phyloP scores from a whole-genome alignment of 2,888 invertebrate genomes.

The Glyphotaelius pellucidus region DNA sequence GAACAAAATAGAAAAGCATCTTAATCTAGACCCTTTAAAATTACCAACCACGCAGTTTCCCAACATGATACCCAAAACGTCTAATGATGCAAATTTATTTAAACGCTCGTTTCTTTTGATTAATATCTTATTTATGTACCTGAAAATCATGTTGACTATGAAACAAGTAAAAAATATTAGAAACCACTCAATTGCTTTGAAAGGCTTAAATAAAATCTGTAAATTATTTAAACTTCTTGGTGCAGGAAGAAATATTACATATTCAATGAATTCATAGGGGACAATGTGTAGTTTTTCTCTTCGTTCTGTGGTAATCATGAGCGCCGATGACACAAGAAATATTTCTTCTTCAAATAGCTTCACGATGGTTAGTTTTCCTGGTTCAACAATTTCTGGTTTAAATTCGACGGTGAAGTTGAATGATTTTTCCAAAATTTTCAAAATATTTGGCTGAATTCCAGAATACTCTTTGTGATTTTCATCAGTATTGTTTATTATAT shows the following conservation, averaged over 20 bases:
- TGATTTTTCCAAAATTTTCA: background rate
- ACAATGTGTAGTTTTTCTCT: background rate
- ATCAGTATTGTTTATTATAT: background rate
- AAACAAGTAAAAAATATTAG: background rate
- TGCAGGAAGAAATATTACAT: background rate
- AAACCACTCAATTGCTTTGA: constrained; percentile 13
- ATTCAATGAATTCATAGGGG: background rate
- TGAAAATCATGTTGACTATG: background rate
- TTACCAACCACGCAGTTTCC: background rate
- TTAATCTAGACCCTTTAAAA: background rate
- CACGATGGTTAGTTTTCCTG: background rate
- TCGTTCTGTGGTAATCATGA: constrained; percentile 3
- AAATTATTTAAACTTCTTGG: constrained; percentile 19
- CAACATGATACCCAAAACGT: background rate
- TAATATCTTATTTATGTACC: background rate
- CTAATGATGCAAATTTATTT: background rate
- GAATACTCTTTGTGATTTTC: background rate
- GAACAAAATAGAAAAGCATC: background rate
- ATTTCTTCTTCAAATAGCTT: constrained; percentile 26
- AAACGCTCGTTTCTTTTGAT: background rate
- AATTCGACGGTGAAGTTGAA: constrained; percentile 5
- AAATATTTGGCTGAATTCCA: background rate
- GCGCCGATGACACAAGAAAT: background rate
- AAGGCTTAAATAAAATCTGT: constrained; percentile 43
- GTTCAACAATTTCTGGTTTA: background rate